Evolutionary conservation across 2,113 vertebrate species (phyloP).

Genomic region (Typhlomys cinereus): DNA sequence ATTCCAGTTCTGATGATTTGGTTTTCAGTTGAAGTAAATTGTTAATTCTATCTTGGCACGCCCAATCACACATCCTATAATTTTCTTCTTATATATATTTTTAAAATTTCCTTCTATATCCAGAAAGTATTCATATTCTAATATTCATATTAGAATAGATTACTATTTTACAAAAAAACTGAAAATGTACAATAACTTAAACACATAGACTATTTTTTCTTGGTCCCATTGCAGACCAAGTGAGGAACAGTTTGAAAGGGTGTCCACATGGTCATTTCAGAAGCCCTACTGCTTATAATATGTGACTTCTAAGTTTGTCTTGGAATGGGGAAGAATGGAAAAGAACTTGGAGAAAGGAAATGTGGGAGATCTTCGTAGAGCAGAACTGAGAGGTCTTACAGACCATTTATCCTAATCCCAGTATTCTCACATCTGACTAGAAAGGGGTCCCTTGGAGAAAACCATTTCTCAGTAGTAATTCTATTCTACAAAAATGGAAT

Average conservation of each 20-base stretch:
- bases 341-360: not conserved
- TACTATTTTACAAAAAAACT: not conserved
- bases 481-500: not conserved
- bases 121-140: too few relatives aligned
- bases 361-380: not conserved
- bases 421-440: not conserved
- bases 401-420: not conserved
- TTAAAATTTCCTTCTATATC: not conserved
- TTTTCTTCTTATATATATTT: not conserved
- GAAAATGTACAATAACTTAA: not conserved
- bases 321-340: not conserved
- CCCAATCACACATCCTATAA: not conserved
- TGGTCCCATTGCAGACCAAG: not conserved
- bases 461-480: not conserved
- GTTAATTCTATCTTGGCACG: not conserved
- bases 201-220: not conserved
- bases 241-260: not conserved
- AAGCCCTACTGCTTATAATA: not conserved
- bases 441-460: not conserved
- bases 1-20: constrained; percentile 7
- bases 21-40: not conserved
- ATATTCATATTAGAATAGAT: not conserved
- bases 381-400: not conserved
- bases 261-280: not conserved
- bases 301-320: not conserved